These are phyloP conservation scores for Amblyjoppa proteus DNA, from an alignment of 2,888 invertebrate species.

Conservation along the genomic window DNA sequence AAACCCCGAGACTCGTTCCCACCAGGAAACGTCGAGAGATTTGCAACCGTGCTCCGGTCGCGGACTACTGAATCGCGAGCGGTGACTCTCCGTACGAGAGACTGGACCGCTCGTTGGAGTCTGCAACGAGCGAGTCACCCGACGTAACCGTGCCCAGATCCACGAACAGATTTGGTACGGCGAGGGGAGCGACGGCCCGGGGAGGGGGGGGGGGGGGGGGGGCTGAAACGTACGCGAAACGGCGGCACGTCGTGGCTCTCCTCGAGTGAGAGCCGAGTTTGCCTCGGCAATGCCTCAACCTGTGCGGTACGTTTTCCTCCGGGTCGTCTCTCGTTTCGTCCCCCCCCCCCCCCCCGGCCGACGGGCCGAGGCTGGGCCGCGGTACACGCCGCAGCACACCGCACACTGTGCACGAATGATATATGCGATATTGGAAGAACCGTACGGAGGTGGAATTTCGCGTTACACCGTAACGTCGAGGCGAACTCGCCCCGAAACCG, in stretches of 20 bases:
- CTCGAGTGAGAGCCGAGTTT: constrained; percentile 18
- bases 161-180: constrained; percentile 75
- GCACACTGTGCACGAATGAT: background rate
- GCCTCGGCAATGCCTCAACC: constrained; percentile 17
- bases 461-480: background rate
- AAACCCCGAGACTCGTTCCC: constrained; percentile 63
- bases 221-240: constrained; percentile 28
- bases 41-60: constrained; percentile 71
- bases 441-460: constrained; percentile 24
- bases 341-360: background rate
- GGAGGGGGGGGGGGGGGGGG: no score
- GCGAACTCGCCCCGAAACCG: background rate
- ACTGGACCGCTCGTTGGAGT: constrained; percentile 30
- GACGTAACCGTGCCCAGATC: constrained; percentile 69
- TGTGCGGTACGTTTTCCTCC: constrained; percentile 29
- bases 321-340: background rate
- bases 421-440: constrained; percentile 38
- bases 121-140: constrained; percentile 65
- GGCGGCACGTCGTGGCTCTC: constrained; percentile 42
- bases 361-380: background rate
- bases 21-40: constrained; percentile 75
- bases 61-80: constrained; percentile 60
- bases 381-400: background rate
- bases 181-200: constrained; percentile 32
- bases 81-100: constrained; percentile 22